Evolutionary conservation across 2,888 invertebrate species (phyloP), one percentile per base, ranked within the genome.

Genomic region (Melinopterus prodromus): DNA sequence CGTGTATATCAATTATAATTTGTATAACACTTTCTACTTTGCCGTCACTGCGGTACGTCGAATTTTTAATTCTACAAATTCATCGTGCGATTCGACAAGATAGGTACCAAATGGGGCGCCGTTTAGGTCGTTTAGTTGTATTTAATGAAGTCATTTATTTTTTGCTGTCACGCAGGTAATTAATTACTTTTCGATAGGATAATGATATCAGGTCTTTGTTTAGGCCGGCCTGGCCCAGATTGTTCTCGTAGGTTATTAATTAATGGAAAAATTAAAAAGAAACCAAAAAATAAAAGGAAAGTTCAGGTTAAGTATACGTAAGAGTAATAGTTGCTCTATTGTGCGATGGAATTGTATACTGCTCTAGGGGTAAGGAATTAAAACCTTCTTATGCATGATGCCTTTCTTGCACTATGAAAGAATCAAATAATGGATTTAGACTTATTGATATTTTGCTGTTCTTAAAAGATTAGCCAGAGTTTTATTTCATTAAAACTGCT

Each of bases 1-100:
- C 53, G 53, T 53, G 53, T 53, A 53, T 53, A 53, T 53, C 53
- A 53, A 53, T 53, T 53, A 53, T 53, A 53, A 53, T 53, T 53
- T 53, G 53, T 53, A 53, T 53, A 53, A 53, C 53, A 53, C 53
- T 53, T 53, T 53, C 53, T 53, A 53, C 53, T 53, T 53, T 53
- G 53, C 53, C 53, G 53, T 53, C 53, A 12, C 53, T 12, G 12
- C 53, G 53, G 53, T 53, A 53, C 53, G 53, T 53, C 53, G 53
- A 53, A 7, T 53, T 53, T 53, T 53, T 53, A 53, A 53, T 53
- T 53, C 53, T 53, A 53, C 53, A 53, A 53, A 53, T 53, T 53
- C 53, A 53, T 53, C 53, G 53, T 12, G 53, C 53, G 53, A 53
- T 53, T 53, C 53, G 53, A 53, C 53, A 53, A 7, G 53, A 53